These are phyloP conservation scores for Leptodactylus fuscus DNA, from an alignment of 2,113 vertebrate species.

Conservation along the genomic window DNA sequence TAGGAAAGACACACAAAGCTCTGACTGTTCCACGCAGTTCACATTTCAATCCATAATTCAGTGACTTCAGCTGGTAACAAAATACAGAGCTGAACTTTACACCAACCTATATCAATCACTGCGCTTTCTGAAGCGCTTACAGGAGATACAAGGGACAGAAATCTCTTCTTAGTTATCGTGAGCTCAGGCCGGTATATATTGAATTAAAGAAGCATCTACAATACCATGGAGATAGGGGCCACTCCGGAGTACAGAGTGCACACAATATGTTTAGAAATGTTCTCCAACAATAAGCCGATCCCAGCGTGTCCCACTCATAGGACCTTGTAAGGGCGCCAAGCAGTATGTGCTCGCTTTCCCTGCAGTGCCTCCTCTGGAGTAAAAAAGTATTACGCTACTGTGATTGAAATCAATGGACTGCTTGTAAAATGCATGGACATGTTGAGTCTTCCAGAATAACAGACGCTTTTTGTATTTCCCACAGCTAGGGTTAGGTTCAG, in stretches of 20 bases:
- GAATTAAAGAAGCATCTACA: neutral
- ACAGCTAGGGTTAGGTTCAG: no score
- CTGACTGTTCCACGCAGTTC: conserved; percentile 44
- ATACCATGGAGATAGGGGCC: no score
- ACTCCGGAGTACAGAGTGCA: neutral
- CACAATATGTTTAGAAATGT: neutral
- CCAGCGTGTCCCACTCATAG: no score
- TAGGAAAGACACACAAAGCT: conserved; percentile 31
- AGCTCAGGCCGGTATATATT: neutral
- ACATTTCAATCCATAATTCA: conserved; percentile 58
- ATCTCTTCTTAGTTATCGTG: neutral
- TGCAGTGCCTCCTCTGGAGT: no score
- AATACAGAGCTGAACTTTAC: conserved; percentile 54
- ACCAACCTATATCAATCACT: conserved; percentile 49
- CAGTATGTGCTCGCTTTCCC: no score
- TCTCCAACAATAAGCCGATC: neutral
- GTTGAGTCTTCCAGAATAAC: no score
- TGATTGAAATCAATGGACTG: neutral
- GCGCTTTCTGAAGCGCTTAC: neutral
- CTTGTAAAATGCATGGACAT: neutral
- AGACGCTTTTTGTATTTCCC: no score
- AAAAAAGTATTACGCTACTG: neutral
- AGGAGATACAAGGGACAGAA: conserved; percentile 12
- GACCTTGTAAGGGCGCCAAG: no score
- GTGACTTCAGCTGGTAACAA: conserved; percentile 49